phyloP scores from a whole-genome alignment of 2,888 invertebrate species.

The Platycheirus rosarum region DNA sequence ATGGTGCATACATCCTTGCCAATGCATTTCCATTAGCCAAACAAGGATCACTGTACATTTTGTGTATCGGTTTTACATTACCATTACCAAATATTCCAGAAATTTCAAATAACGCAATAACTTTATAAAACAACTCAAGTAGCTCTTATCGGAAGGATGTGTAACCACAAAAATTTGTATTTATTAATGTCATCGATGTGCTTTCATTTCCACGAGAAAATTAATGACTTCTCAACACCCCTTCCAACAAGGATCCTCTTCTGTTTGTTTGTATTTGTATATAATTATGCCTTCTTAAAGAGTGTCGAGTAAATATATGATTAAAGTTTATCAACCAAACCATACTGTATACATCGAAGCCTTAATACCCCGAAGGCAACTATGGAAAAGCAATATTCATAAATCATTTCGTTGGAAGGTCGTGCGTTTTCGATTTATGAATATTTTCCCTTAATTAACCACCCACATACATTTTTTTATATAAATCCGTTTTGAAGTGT shows the following conservation, averaged over 20 bases:
- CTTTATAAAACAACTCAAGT: not conserved
- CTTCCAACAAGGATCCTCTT: not conserved
- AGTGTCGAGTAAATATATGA: no score
- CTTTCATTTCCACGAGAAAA: constrained; percentile 4
- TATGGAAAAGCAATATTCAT: constrained; percentile 18
- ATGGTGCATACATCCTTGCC: no score
- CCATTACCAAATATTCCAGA: no score
- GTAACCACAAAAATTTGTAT: not conserved
- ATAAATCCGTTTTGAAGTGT: not conserved
- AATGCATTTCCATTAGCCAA: no score
- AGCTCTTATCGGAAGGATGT: constrained; percentile 16
- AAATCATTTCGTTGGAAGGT: constrained; percentile 14
- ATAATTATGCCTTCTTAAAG: no score
- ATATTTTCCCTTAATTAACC: constrained; percentile 25
- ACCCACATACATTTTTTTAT: not conserved
- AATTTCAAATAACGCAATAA: not conserved
- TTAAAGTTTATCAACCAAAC: not conserved
- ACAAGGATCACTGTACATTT: no score
- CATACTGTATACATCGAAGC: not conserved
- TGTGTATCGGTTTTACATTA: no score
- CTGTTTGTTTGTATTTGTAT: not conserved
- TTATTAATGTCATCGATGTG: not conserved
- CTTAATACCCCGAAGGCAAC: not conserved
- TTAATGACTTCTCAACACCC: constrained; percentile 35
- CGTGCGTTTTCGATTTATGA: constrained; percentile 6